Conservation (phyloP, 1,140 invertebrate species). For the Drosophila lacertosa region DNA sequence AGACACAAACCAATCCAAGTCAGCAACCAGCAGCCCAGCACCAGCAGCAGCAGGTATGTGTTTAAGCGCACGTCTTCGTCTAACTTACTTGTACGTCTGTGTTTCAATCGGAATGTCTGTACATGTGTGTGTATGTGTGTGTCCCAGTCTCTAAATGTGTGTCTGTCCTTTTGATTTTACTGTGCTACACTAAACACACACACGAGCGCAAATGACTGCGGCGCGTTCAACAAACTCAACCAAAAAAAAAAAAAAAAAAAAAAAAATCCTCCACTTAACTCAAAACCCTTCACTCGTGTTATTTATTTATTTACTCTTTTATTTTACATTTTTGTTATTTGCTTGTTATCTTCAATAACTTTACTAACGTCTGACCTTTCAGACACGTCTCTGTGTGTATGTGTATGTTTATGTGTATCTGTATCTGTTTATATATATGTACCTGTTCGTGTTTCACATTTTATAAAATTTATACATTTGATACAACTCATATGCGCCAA, state of each 20-base stretch:
- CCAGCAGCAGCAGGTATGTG: constrained; percentile 70
- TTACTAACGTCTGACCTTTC: constrained; percentile 41
- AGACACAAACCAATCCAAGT: constrained; percentile 45
- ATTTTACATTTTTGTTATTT: constrained; percentile 27
- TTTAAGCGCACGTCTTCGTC: constrained; percentile 56
- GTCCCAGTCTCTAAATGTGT: constrained; percentile 27
- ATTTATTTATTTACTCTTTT: constrained; percentile 41
- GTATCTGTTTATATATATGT: constrained; percentile 24
- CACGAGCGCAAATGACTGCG: constrained; percentile 27
- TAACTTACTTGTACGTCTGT: constrained; percentile 28
- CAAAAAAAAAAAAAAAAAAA: constrained; percentile 22
- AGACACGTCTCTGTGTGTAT: constrained; percentile 16
- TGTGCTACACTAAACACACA: constrained; percentile 48
- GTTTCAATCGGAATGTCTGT: not conserved
- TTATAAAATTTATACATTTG: constrained; percentile 36
- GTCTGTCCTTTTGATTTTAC: constrained; percentile 58
- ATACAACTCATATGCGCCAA: constrained; percentile 37
- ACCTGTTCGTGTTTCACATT: constrained; percentile 41
- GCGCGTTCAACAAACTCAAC: constrained; percentile 42
- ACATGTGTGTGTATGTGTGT: not conserved
- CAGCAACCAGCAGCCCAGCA: constrained; percentile 32
- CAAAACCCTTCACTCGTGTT: constrained; percentile 36
- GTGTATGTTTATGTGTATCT: constrained; percentile 7
- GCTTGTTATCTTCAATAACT: constrained; percentile 41
- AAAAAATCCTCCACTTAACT: constrained; percentile 6